A percentile compares a stretch with the other conserved stretches of the same genome.
Conservation (phyloP, 2,113 vertebrate genomes). For the Passer montanus region DNA sequence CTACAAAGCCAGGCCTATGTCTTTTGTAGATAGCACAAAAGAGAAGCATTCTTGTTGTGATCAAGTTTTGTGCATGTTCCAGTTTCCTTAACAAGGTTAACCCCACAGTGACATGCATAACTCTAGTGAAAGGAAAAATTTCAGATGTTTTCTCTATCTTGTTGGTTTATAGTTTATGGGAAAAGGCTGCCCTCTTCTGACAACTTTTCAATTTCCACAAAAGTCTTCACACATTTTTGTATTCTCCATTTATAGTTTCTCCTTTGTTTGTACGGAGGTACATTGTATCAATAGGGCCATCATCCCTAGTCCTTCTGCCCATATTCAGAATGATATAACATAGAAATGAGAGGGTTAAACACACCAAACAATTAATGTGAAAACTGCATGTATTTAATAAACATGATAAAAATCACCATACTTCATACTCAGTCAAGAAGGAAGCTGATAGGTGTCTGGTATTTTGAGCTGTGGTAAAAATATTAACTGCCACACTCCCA, state of each 20-base stretch:
- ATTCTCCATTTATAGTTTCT: not conserved
- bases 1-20: not conserved
- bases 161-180: constrained; percentile 31
- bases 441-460: not conserved
- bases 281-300: too few species aligned
- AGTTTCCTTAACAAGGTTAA: not conserved
- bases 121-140: not conserved
- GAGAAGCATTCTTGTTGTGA: not conserved
- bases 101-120: not conserved
- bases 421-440: not conserved
- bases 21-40: not conserved
- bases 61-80: not conserved
- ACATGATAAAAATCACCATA: not conserved
- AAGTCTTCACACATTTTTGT: not conserved
- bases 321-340: not conserved
- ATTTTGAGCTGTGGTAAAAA: not conserved
- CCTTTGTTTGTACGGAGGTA: not conserved
- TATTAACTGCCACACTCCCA: not conserved
- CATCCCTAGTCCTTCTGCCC: not conserved
- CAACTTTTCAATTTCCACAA: not conserved
- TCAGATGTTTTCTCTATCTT: not conserved
- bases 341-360: not conserved
- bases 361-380: not conserved
- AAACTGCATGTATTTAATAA: not conserved
- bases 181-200: constrained; percentile 73